phyloP scores from a whole-genome alignment of 2,113 vertebrate genomes.

The Grus americana region DNA sequence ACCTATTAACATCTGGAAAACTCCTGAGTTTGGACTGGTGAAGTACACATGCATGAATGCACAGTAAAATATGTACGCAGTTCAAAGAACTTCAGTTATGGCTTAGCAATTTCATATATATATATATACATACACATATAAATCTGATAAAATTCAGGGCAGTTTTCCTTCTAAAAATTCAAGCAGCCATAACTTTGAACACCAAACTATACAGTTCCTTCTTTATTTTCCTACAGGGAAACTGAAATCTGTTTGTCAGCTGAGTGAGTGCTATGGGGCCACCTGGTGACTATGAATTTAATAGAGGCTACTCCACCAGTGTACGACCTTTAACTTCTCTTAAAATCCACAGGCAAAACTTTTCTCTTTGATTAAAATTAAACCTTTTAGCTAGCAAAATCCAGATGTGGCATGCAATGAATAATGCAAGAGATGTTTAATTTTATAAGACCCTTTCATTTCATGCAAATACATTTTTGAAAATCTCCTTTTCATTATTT shows the following conservation, averaged over 20 bases:
- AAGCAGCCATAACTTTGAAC: not conserved
- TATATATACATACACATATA: too few species aligned
- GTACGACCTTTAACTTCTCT: not conserved
- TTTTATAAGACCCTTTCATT: not conserved
- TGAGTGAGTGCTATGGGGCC: not conserved
- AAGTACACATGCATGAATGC: not conserved
- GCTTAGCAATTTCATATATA: not conserved
- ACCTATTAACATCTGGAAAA: not conserved
- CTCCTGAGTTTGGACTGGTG: not conserved
- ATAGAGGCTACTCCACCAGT: not conserved
- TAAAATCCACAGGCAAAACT: not conserved
- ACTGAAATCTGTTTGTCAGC: not conserved
- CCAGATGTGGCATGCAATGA: not conserved
- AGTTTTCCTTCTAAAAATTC: not conserved
- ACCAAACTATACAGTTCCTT: not conserved
- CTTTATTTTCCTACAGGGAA: not conserved
- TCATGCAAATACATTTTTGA: not conserved
- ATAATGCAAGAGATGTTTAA: not conserved
- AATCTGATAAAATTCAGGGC: not conserved
- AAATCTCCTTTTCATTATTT: not conserved
- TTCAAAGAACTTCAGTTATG: not conserved
- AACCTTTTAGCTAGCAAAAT: not conserved
- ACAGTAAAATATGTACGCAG: not conserved
- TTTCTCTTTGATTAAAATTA: not conserved
- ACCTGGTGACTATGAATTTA: slow-evolving; percentile 3